phyloP scores from a whole-genome alignment of 2,113 vertebrate species.

The Phrynosoma blainvillii region DNA sequence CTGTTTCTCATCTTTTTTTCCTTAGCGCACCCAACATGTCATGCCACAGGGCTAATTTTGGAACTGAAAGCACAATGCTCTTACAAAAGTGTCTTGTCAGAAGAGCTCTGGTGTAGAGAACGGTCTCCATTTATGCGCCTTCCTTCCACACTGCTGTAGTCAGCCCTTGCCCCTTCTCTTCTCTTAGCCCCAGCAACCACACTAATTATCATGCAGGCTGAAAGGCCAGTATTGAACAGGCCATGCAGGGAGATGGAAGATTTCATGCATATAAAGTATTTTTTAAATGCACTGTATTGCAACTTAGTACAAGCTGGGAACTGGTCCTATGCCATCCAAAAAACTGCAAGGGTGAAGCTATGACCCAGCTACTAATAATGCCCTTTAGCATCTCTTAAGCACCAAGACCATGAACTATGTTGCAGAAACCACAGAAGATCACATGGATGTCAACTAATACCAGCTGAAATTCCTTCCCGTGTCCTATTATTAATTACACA shows the following conservation, averaged over 20 bases:
- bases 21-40: background rate
- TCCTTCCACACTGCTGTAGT: background rate
- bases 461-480: background rate
- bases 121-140: background rate
- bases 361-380: background rate
- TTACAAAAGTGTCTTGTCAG: constrained; percentile 15
- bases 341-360: background rate
- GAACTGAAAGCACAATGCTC: constrained; percentile 7
- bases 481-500: background rate
- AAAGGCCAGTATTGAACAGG: background rate
- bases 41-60: constrained; percentile 22
- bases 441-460: background rate
- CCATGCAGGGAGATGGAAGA: background rate
- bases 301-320: background rate
- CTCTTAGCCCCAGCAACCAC: background rate
- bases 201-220: background rate
- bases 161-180: background rate
- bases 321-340: background rate
- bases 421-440: background rate
- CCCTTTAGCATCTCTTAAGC: background rate
- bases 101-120: background rate
- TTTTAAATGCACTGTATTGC: background rate
- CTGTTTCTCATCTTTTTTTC: background rate
- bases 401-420: background rate
- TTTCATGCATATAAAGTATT: background rate